A percentile compares a stretch with the other conserved stretches of the same genome.
Evolutionary conservation across 2,888 invertebrate species (phyloP).

Genomic region (Xanthia togata): DNA sequence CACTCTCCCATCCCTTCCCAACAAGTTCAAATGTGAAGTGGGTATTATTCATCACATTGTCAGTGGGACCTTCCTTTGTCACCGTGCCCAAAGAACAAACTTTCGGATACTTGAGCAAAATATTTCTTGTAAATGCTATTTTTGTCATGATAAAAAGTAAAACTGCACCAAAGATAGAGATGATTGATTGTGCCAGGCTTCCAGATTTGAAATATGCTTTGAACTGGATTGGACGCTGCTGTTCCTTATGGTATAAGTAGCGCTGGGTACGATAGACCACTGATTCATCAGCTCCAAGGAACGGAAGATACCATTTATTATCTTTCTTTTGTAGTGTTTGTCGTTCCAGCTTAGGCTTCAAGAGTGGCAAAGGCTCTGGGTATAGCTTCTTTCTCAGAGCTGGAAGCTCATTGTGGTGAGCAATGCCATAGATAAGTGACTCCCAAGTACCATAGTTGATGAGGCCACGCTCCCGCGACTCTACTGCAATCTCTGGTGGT

Average conservation of each 20-base stretch:
- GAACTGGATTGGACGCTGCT: conserved; percentile 94
- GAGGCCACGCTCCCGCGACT: conserved; percentile 74
- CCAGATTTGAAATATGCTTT: conserved; percentile 92
- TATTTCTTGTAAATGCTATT: conserved; percentile 67
- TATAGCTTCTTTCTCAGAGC: conserved; percentile 92
- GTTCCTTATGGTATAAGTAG: conserved; percentile 92
- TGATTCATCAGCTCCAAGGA: conserved; percentile 95
- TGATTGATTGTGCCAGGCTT: conserved; percentile 80
- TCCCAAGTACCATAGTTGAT: conserved; percentile 97
- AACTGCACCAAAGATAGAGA: conserved; percentile 89
- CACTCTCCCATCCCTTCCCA: conserved; percentile 94
- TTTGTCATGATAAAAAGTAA: conserved; percentile 79
- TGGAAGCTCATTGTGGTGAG: conserved; percentile 91
- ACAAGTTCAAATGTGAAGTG: conserved; percentile 93
- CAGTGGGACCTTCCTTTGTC: conserved; percentile 92
- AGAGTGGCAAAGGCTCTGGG: conserved; percentile 91
- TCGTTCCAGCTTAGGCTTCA: conserved; percentile 91
- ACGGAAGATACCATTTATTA: conserved; percentile 93
- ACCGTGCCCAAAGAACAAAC: conserved; percentile 93
- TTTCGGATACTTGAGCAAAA: conserved; percentile 75
- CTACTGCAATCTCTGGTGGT: conserved; percentile 71
- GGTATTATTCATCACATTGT: conserved; percentile 90
- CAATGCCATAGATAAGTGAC: conserved; percentile 95
- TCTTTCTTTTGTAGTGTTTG: conserved; percentile 88
- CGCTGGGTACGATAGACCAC: conserved; percentile 96